A percentile compares a stretch with the other conserved stretches of the same genome.
Evolutionary conservation across 2,113 vertebrate species (phyloP).

Genomic region (Zingel zingel): DNA sequence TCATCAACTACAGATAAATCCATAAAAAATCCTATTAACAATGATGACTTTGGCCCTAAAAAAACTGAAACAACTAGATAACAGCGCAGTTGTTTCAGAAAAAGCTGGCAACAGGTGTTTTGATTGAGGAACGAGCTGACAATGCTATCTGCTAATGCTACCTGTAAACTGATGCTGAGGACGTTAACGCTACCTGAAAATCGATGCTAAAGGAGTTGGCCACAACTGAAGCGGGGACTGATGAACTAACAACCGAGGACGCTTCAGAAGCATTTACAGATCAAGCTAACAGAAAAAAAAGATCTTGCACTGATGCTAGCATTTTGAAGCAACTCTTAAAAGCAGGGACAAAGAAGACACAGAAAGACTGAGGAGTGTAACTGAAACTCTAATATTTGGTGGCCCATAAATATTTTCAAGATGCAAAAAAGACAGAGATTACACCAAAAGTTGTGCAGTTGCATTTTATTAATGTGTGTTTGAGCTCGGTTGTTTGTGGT

Average conservation of each 20-base stretch:
- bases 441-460: not conserved
- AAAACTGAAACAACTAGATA: not conserved
- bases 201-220: not conserved
- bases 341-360: not conserved
- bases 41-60: not conserved
- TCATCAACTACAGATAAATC: not conserved
- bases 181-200: not conserved
- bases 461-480: not conserved
- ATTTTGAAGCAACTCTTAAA: not conserved
- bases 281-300: not conserved
- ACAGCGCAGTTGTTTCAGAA: too few relatives aligned
- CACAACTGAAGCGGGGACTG: not conserved
- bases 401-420: not conserved
- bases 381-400: not conserved
- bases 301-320: not conserved
- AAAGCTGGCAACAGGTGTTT: not conserved
- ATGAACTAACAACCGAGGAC: not conserved
- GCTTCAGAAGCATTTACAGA: not conserved
- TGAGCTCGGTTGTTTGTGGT: not conserved
- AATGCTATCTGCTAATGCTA: not conserved
- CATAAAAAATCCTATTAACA: too few relatives aligned
- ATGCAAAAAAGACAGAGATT: too few relatives aligned
- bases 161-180: not conserved
- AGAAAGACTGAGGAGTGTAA: not conserved
- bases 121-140: not conserved